Conservation (phyloP, 2,888 invertebrate genomes). For the Lepidocyrtinus sp. region DNA sequence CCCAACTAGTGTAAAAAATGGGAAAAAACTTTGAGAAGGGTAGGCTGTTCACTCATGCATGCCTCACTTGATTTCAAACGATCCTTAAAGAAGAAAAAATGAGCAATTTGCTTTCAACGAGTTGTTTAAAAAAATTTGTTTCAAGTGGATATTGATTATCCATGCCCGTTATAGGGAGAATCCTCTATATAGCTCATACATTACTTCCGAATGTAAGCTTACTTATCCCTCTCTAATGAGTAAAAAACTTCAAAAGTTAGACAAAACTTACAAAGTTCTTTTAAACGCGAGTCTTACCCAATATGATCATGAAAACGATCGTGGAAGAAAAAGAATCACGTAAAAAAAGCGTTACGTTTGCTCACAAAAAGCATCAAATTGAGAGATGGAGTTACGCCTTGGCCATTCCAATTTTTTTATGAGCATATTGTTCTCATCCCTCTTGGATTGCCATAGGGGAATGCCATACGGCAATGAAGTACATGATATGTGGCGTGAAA, state of each 20-base stretch:
- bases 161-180: constrained; percentile 37
- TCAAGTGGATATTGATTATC: constrained; percentile 39
- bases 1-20: too few relatives aligned
- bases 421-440: not conserved
- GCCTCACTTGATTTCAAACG: constrained; percentile 30
- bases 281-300: too few relatives aligned
- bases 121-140: constrained; percentile 41
- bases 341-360: not conserved
- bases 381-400: not conserved
- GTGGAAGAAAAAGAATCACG: not conserved
- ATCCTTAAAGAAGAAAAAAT: constrained; percentile 39
- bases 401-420: constrained; percentile 8
- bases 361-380: not conserved
- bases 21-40: too few relatives aligned
- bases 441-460: not conserved
- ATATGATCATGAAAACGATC: not conserved
- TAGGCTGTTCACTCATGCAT: constrained; percentile 11
- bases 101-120: constrained; percentile 54
- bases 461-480: not conserved
- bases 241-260: too few relatives aligned
- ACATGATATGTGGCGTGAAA: constrained; percentile 40
- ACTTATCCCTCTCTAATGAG: too few relatives aligned
- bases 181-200: too few relatives aligned
- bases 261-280: too few relatives aligned
- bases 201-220: too few relatives aligned